phyloP scores from a whole-genome alignment of 2,797 vertebrate genomes.

The Choloepus didactylus region DNA sequence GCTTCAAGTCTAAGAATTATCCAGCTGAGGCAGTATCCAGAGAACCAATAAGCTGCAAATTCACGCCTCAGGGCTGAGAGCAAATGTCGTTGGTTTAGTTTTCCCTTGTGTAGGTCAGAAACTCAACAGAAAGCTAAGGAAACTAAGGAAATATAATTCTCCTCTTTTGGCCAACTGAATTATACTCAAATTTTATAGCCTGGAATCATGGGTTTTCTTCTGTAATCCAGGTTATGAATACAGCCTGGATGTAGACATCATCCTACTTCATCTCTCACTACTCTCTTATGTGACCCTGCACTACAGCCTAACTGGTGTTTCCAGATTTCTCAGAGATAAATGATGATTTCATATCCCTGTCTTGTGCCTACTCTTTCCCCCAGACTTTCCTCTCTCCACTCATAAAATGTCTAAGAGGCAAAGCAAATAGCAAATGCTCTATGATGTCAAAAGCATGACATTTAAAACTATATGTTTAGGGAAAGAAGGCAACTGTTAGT shows the following conservation, averaged over 20 bases:
- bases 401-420: background rate
- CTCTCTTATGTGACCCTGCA: accelerated
- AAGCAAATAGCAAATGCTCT: background rate
- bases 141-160: background rate
- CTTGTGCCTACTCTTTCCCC: background rate
- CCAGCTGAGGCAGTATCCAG: background rate
- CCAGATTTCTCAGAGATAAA: background rate
- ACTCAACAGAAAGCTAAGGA: background rate
- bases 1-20: background rate
- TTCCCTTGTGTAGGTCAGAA: background rate
- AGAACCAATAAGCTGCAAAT: background rate
- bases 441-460: background rate
- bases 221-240: background rate
- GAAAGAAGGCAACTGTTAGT: background rate
- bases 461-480: background rate
- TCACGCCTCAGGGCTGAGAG: background rate
- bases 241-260: no score
- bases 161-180: background rate
- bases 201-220: background rate
- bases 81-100: background rate
- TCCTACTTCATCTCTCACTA: background rate
- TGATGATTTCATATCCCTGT: background rate
- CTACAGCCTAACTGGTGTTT: background rate
- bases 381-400: background rate
- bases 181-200: background rate